Percentiles rank a stretch among this genome's conserved stretches.
phyloP scores from a whole-genome alignment of 2,797 vertebrate genomes.

The Gallinago solitaria region DNA sequence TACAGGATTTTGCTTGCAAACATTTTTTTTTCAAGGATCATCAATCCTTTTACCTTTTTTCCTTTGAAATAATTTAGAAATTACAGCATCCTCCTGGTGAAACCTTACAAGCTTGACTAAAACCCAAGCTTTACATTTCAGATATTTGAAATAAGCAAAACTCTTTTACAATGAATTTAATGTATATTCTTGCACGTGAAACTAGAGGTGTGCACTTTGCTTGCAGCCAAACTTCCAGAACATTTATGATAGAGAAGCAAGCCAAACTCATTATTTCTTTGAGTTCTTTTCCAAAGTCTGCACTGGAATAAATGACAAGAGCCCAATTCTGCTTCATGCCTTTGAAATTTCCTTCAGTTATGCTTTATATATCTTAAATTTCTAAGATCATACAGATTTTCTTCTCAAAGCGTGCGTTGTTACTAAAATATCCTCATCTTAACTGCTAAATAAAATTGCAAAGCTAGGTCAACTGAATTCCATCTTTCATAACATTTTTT shows the following conservation, averaged over 20 bases:
- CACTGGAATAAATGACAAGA: not conserved
- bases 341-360: not conserved
- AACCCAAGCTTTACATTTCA: not conserved
- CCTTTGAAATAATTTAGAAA: not conserved
- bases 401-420: not conserved
- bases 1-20: not conserved
- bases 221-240: not conserved
- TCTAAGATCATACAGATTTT: not conserved
- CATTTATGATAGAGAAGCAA: not conserved
- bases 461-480: not conserved
- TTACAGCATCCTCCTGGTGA: not conserved
- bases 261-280: slow-evolving; percentile 5
- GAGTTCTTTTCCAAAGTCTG: not conserved
- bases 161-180: not conserved
- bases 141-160: not conserved
- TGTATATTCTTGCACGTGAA: not conserved
- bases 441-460: not conserved
- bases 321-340: not conserved
- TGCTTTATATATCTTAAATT: not conserved
- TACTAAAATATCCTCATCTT: not conserved
- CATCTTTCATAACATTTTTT: not conserved
- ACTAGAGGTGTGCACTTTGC: not conserved
- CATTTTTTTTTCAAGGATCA: not conserved
- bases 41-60: not conserved
- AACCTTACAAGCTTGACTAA: not conserved